Evolutionary conservation across 2,888 invertebrate genomes (phyloP).

Genomic region (Parnassius smintheus): DNA sequence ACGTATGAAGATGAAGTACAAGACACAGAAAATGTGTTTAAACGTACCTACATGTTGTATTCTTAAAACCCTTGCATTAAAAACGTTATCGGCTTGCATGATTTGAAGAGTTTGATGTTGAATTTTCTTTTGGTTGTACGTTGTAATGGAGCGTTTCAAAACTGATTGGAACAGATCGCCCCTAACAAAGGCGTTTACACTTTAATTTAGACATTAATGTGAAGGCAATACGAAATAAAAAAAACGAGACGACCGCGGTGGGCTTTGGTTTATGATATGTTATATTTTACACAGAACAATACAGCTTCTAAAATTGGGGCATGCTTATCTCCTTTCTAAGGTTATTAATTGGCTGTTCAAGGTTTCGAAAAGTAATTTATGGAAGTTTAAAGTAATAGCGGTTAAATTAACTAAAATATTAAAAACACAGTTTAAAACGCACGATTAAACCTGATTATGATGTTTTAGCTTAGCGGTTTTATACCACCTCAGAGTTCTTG

Average conservation of each 20-base stretch:
- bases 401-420: too few species aligned
- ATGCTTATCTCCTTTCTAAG: too few species aligned
- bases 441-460: too few species aligned
- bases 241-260: neutral
- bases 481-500: too few species aligned
- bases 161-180: constrained; percentile 9
- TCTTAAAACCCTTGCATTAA: neutral
- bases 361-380: too few species aligned
- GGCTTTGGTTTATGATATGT: constrained; percentile 2
- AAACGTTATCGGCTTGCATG: neutral
- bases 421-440: too few species aligned
- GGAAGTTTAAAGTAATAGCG: too few species aligned
- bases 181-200: constrained; percentile 14
- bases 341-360: too few species aligned
- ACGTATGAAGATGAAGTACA: neutral
- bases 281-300: constrained; percentile 16
- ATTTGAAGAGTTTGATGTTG: neutral
- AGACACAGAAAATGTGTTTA: neutral
- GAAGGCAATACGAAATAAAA: constrained; percentile 4
- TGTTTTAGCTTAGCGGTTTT: too few species aligned
- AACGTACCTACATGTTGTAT: too few species aligned
- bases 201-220: constrained; percentile 24
- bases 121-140: constrained; percentile 1
- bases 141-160: constrained; percentile 22
- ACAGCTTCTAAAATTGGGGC: constrained; percentile 8